phyloP scores from a whole-genome alignment of 1,140 invertebrate genomes.

The Diachasmimorpha longicaudata region DNA sequence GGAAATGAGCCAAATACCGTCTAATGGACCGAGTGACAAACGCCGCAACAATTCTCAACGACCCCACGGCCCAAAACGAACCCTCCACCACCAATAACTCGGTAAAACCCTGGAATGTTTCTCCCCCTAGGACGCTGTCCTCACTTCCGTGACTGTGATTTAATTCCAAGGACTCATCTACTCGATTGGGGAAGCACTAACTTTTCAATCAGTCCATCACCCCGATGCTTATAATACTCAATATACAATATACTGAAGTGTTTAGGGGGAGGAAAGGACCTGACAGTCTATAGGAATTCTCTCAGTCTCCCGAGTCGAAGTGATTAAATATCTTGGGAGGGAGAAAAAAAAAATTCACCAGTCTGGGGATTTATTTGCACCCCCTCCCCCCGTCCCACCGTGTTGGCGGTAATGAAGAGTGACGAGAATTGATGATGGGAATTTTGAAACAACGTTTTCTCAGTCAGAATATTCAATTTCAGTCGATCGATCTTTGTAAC shows the following conservation, averaged over 20 bases:
- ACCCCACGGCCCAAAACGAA: not conserved
- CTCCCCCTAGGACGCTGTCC: not conserved
- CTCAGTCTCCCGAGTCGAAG: not conserved
- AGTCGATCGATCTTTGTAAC: conserved; percentile 32
- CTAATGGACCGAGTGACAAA: conserved; percentile 53
- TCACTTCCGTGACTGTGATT: conserved; percentile 46
- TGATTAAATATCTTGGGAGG: not conserved
- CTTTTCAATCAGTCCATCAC: conserved; percentile 56
- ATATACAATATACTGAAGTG: conserved; percentile 1
- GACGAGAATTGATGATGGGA: conserved; percentile 27
- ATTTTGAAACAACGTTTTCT: conserved; percentile 29
- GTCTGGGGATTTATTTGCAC: not conserved
- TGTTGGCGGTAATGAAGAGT: not conserved
- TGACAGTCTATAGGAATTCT: not conserved
- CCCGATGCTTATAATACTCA: conserved; percentile 28
- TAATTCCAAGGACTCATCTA: conserved; percentile 51
- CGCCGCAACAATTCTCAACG: conserved; percentile 41
- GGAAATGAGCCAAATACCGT: conserved; percentile 36
- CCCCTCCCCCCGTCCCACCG: too few relatives aligned
- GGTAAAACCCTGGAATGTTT: not conserved
- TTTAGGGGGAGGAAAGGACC: not conserved
- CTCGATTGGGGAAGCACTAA: conserved; percentile 53
- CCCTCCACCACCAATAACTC: not conserved
- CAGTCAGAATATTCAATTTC: conserved; percentile 46
- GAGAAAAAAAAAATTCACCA: not conserved